These are phyloP conservation scores for Dorcus hopei DNA, from an alignment of 2,888 invertebrate species.

Conservation along the genomic window DNA sequence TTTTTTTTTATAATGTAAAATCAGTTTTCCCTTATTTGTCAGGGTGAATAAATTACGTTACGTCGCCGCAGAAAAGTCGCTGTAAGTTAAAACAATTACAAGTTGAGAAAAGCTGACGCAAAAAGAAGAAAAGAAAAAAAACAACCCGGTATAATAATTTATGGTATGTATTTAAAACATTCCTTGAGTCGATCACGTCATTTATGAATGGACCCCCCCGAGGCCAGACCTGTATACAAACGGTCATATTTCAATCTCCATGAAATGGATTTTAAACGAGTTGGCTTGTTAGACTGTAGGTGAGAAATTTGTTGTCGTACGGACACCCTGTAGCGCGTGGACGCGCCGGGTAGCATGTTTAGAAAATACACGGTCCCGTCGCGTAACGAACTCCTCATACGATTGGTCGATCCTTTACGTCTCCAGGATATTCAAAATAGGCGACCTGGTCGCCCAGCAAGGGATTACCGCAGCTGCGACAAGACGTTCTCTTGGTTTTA, in stretches of 20 bases:
- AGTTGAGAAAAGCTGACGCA: background rate
- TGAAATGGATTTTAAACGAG: constrained; percentile 47
- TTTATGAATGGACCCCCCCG: constrained; percentile 45
- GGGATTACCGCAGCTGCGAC: constrained; percentile 45
- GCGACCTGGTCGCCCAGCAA: constrained; percentile 40
- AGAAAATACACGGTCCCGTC: constrained; percentile 20
- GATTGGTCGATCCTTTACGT: constrained; percentile 16
- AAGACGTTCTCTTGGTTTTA: constrained; percentile 41
- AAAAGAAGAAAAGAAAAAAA: background rate
- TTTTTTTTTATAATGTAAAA: too few relatives aligned
- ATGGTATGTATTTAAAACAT: constrained; percentile 29
- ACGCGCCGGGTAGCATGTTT: constrained; percentile 38
- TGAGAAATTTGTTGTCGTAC: constrained; percentile 51
- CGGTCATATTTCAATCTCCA: constrained; percentile 48
- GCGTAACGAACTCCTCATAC: constrained; percentile 2
- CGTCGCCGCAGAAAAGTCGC: background rate
- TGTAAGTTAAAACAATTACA: background rate
- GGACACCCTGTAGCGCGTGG: constrained; percentile 42
- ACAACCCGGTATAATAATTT: constrained; percentile 15
- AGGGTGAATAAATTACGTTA: too few relatives aligned
- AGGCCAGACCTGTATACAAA: constrained; percentile 40
- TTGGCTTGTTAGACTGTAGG: constrained; percentile 49
- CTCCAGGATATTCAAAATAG: constrained; percentile 24
- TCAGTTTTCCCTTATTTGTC: too few relatives aligned
- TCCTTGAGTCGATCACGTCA: constrained; percentile 28